Evolutionary conservation across 2,797 vertebrate genomes (phyloP), one percentile per base, ranked within the genome.

Genomic region (Sebastes trivittatus): DNA sequence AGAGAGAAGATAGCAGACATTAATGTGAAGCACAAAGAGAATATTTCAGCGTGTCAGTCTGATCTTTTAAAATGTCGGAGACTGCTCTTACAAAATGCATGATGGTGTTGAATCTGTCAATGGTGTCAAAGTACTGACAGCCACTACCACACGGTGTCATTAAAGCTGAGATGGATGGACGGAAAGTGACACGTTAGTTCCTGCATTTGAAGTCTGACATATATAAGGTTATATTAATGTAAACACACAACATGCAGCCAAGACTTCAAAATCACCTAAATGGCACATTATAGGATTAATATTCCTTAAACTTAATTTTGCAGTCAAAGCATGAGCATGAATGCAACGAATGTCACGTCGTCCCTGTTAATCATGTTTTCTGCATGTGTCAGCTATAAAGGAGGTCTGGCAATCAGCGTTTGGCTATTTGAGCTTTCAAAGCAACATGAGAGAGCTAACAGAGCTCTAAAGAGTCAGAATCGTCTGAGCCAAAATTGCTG

Each of bases 1-100:
- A 87, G 83, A 49, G 69, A 74, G 68, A 78, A 72, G 84, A 78
- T 42, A 52, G 77, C 69, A 89, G 77, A 84, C 66, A 42, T 85
- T 72, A 80, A 82, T 74, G 77, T 59, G 76, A 78, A 75, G 77
- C 84, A 87, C 77, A 91, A 90, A 94, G 88, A 88, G 85, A 94
- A 91, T 91, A 84, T 84, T 89, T 80, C 63, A 89, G 49, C 6
- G 11, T 22, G n/a, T 7, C 56, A 32, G 70, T 84, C 42, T 81
- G 85, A 88, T 82, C 69, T 75, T 78, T 86, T 74, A 72, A 85
- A 88, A 81, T 67, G 71, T 52, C 49, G 14, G 61, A 49, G 61
- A 72, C 67, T 2, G 3, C 66, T 75, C n/a, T 11, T 92, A 62
- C 64, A 79, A 87, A 90, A 91, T 89, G 80, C 30, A 80, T 81